Conservation (phyloP, 2,113 vertebrate species). For the Protobothrops mucrosquamatus region DNA sequence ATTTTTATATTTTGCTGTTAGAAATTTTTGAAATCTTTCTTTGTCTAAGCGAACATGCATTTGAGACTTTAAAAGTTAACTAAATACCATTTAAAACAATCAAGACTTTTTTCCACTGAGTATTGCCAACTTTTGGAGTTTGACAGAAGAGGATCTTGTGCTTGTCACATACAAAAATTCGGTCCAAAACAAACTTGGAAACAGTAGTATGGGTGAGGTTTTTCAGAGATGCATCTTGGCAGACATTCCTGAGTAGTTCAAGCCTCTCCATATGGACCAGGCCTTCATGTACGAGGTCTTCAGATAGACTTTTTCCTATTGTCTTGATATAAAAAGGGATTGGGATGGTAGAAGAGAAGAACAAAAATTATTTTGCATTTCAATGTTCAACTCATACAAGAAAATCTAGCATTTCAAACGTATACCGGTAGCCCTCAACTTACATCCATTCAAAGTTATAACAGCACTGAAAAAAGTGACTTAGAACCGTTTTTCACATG, state of each 20-base stretch:
- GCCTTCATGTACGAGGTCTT: constrained; percentile 67
- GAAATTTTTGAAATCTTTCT: background rate
- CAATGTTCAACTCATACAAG: background rate
- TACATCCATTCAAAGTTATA: background rate
- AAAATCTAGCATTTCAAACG: background rate
- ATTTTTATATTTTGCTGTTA: constrained; percentile 25
- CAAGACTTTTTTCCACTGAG: constrained; percentile 99
- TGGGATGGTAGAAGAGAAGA: constrained; percentile 13
- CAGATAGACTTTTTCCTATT: constrained; percentile 58
- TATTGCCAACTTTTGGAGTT: constrained; percentile 98
- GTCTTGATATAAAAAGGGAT: constrained; percentile 65
- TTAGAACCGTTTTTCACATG: background rate
- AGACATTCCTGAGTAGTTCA: constrained; percentile 79
- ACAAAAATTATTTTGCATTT: constrained; percentile 31
- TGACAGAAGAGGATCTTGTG: constrained; percentile 98
- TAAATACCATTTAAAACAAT: constrained; percentile 92
- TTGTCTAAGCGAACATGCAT: background rate
- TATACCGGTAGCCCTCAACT: background rate
- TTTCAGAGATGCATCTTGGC: constrained; percentile 78
- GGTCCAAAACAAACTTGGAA: constrained; percentile 93
- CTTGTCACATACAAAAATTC: constrained; percentile 97
- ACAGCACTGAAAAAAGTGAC: background rate
- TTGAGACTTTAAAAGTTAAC: background rate
- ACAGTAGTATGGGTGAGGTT: constrained; percentile 86
- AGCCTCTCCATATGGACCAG: constrained; percentile 75